Conservation (phyloP, 2,113 vertebrate species). For the Crotophaga sulcirostris region DNA sequence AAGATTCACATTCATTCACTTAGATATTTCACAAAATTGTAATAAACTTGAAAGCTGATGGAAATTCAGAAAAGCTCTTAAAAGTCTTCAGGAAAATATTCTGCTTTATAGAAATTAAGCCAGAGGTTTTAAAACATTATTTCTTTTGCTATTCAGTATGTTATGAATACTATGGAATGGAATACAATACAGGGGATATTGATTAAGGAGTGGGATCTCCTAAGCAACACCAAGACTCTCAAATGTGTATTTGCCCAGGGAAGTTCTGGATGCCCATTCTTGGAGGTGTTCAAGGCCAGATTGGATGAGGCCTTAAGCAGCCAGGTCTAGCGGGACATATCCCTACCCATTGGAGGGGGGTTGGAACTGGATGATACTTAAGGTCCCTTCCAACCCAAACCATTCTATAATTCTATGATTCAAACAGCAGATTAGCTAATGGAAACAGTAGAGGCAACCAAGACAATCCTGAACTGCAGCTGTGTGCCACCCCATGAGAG, state of each 20-base stretch:
- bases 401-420: too few relatives aligned
- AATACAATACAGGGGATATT: neutral
- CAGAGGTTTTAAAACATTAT: neutral
- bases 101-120: neutral
- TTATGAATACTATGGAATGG: neutral
- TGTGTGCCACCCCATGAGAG: rapidly evolving
- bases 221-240: too few relatives aligned
- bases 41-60: neutral
- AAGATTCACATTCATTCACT: neutral
- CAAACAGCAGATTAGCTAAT: neutral
- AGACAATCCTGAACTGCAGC: neutral
- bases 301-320: too few relatives aligned
- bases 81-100: neutral
- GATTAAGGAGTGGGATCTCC: too few relatives aligned
- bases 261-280: too few relatives aligned
- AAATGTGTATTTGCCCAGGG: too few relatives aligned
- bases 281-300: too few relatives aligned
- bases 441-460: neutral
- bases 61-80: neutral
- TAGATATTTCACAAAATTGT: neutral
- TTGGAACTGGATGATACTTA: too few relatives aligned
- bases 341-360: too few relatives aligned
- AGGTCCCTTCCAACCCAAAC: too few relatives aligned
- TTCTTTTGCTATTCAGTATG: neutral
- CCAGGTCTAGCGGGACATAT: too few relatives aligned